A percentile compares a stretch with the other conserved stretches of the same genome.
These are phyloP conservation scores for Parus major DNA, from an alignment of 2,113 vertebrate species.

Conservation along the genomic window DNA sequence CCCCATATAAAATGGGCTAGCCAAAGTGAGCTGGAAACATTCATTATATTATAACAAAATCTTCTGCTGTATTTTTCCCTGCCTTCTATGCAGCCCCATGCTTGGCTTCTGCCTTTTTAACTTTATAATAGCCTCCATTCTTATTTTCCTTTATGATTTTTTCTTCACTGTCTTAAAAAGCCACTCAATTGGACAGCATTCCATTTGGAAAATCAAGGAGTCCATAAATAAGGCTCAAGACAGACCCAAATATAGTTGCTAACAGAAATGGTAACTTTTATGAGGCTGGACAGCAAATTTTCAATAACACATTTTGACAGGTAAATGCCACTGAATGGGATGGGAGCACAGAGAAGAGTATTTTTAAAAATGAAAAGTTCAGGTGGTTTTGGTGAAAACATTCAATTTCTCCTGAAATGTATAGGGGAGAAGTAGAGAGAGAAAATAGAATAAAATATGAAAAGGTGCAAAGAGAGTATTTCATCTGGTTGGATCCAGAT, in stretches of 20 bases:
- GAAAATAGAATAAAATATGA: not conserved
- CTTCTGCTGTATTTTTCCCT: not conserved
- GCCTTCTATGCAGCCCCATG: not conserved
- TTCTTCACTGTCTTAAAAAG: not conserved
- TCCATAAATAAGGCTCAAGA: slow-evolving; percentile 10
- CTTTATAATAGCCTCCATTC: not conserved
- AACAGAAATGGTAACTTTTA: not conserved
- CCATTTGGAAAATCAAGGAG: not conserved
- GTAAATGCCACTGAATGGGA: not conserved
- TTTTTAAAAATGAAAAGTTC: not conserved
- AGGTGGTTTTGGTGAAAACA: not conserved
- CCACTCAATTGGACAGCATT: not conserved
- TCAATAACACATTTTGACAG: not conserved
- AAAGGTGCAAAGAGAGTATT: not conserved
- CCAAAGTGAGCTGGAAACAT: not conserved
- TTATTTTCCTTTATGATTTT: not conserved
- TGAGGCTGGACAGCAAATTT: not conserved
- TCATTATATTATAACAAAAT: not conserved
- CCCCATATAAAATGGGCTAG: not conserved
- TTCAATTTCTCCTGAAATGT: not conserved
- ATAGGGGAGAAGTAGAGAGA: not conserved
- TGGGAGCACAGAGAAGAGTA: not conserved
- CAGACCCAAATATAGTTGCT: not conserved
- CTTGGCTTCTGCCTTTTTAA: not conserved
- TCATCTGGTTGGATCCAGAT: not conserved